Evolutionary conservation across 1,140 invertebrate genomes (phyloP).

Genomic region (Leptinotarsa texana): DNA sequence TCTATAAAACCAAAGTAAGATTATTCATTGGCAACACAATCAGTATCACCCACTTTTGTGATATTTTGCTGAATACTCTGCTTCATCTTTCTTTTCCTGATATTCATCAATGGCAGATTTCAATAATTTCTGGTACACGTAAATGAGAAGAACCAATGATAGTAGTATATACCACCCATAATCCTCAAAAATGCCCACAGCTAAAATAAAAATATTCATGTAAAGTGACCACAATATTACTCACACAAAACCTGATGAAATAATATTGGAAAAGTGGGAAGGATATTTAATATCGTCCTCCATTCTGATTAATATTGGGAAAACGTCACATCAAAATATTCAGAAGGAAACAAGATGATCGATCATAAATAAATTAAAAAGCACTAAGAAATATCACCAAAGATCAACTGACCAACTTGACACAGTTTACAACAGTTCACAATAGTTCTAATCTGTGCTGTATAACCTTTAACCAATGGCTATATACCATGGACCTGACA

Average conservation of each 20-base stretch:
- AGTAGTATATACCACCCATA: slow-evolving; percentile 21
- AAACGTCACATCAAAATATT: too few species aligned
- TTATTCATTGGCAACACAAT: background rate
- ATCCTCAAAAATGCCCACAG: slow-evolving; percentile 7
- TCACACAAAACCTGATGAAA: slow-evolving; percentile 1
- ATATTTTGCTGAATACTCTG: slow-evolving; percentile 55
- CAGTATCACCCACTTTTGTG: slow-evolving; percentile 54
- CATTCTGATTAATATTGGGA: background rate
- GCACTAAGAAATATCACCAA: too few species aligned
- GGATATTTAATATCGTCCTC: slow-evolving; percentile 10
- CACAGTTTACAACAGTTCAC: too few species aligned
- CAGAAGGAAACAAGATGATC: too few species aligned
- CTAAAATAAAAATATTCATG: slow-evolving; percentile 3
- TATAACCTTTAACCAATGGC: too few species aligned
- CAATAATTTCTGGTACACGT: slow-evolving; percentile 13
- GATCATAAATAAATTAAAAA: too few species aligned
- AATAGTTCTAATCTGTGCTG: too few species aligned
- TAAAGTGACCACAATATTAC: background rate
- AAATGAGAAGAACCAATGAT: background rate
- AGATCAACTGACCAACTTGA: too few species aligned
- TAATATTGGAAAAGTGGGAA: slow-evolving; percentile 1
- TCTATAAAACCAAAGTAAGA: slow-evolving; percentile 47
- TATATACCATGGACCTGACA: too few species aligned
- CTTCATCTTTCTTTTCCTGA: slow-evolving; percentile 47
- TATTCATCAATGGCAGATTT: slow-evolving; percentile 28